phyloP scores from a whole-genome alignment of 2,888 invertebrate genomes.

The Ernsta delagoae region DNA sequence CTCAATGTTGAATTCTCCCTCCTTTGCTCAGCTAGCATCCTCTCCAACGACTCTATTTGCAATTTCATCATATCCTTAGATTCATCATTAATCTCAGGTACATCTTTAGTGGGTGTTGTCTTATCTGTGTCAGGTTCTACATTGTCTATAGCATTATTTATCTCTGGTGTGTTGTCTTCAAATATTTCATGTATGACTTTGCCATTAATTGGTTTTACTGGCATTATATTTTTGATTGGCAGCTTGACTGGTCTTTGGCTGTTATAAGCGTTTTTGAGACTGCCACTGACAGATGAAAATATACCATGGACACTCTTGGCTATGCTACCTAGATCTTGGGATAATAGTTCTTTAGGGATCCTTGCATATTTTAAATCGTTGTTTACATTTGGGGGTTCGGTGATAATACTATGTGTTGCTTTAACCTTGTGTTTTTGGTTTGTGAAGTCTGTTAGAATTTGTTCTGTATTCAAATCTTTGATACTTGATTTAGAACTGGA shows the following conservation, averaged over 20 bases:
- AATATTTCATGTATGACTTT: conserved; percentile 78
- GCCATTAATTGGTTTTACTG: conserved; percentile 59
- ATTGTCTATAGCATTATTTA: conserved; percentile 32
- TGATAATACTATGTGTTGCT: conserved; percentile 63
- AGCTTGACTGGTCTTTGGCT: conserved; percentile 63
- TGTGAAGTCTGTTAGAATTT: conserved; percentile 65
- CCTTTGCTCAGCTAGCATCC: conserved; percentile 66
- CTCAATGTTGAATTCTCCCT: conserved; percentile 64
- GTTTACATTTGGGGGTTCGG: conserved; percentile 49
- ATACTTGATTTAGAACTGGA: conserved; percentile 46
- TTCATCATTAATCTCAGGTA: conserved; percentile 42
- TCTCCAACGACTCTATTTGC: conserved; percentile 71
- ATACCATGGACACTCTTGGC: conserved; percentile 81
- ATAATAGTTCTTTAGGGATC: conserved; percentile 70
- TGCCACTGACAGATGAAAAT: conserved; percentile 77
- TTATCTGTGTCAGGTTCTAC: conserved; percentile 35
- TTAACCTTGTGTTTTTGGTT: conserved; percentile 65
- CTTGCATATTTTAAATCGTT: conserved; percentile 58
- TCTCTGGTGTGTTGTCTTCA: conserved; percentile 54
- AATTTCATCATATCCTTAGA: conserved; percentile 58
- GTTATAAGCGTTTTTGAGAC: conserved; percentile 74
- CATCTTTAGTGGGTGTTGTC: conserved; percentile 1
- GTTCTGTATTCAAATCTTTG: conserved; percentile 60
- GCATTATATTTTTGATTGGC: conserved; percentile 45
- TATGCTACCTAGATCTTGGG: conserved; percentile 74